Evolutionary conservation across 2,888 invertebrate genomes (phyloP).

Genomic region (Prosopocoilus inquinatus): DNA sequence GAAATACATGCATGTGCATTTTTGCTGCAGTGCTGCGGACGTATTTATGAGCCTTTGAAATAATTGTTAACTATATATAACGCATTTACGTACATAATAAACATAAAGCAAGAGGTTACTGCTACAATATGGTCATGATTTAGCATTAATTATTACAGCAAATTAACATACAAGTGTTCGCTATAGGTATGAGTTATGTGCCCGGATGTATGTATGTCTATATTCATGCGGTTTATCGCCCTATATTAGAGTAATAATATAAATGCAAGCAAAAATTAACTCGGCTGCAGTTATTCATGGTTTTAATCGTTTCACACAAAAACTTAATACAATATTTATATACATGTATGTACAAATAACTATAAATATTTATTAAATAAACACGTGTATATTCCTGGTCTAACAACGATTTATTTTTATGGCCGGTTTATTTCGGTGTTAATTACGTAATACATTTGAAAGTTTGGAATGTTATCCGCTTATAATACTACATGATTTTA

Average conservation of each 20-base stretch:
- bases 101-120: conserved; percentile 10
- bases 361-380: conserved; percentile 4
- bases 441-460: not conserved
- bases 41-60: conserved; percentile 22
- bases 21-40: conserved; percentile 18
- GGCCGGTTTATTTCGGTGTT: too few species aligned
- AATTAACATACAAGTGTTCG: conserved; percentile 26
- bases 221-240: conserved; percentile 1
- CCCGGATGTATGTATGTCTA: conserved; percentile 2
- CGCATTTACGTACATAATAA: conserved; percentile 1
- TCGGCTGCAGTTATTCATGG: not conserved
- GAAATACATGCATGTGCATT: conserved; percentile 12
- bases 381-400: not conserved
- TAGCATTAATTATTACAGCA: conserved; percentile 22
- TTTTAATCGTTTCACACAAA: not conserved
- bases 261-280: not conserved
- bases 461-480: not conserved
- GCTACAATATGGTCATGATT: conserved; percentile 20
- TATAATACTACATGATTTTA: too few species aligned
- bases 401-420: too few species aligned
- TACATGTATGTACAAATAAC: not conserved
- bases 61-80: conserved; percentile 17
- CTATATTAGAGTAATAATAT: not conserved
- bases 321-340: not conserved
- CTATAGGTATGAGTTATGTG: conserved; percentile 13